Percentiles rank a stretch among this genome's conserved stretches.
Evolutionary conservation across 2,797 vertebrate species (phyloP).

Genomic region (Danio albolineatus): DNA sequence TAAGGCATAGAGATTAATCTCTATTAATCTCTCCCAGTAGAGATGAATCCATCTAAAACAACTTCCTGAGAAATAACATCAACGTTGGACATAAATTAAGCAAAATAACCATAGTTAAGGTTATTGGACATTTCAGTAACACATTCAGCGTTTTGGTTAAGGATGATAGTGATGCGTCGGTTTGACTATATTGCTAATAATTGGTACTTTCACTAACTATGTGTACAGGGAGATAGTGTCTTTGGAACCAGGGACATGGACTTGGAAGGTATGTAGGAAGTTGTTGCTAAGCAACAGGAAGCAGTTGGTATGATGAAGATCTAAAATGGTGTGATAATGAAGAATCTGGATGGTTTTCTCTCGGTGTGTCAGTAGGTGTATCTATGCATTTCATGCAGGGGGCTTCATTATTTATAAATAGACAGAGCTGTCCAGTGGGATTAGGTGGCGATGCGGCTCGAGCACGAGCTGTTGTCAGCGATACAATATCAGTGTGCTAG

Average conservation of each 20-base stretch:
- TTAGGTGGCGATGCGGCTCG: constrained; percentile 68
- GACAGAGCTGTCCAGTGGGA: constrained; percentile 71
- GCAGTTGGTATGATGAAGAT: constrained; percentile 47
- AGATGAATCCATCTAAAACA: too few relatives aligned
- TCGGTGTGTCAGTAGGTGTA: constrained; percentile 54
- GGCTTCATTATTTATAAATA: constrained; percentile 61
- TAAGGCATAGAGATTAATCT: too few relatives aligned
- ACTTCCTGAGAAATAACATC: too few relatives aligned
- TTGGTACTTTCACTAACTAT: constrained; percentile 3
- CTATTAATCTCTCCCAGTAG: too few relatives aligned
- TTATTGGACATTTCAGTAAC: too few relatives aligned
- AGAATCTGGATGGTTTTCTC: constrained; percentile 34
- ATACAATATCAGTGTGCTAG: constrained; percentile 55
- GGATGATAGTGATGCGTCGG: too few relatives aligned
- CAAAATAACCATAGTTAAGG: too few relatives aligned
- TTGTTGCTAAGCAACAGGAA: constrained; percentile 64
- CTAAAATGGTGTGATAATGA: constrained; percentile 51
- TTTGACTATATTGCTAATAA: constrained; percentile 34
- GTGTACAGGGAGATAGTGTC: constrained; percentile 12
- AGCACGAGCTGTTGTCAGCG: constrained; percentile 60
- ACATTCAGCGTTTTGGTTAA: too few relatives aligned
- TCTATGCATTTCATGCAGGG: constrained; percentile 51
- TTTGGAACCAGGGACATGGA: constrained; percentile 18
- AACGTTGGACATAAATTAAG: too few relatives aligned
- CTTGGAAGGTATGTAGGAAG: constrained; percentile 29